Evolutionary conservation across 2,797 vertebrate genomes (phyloP), one percentile per base, ranked within the genome.

Genomic region (Zenarchopterus dispar): DNA sequence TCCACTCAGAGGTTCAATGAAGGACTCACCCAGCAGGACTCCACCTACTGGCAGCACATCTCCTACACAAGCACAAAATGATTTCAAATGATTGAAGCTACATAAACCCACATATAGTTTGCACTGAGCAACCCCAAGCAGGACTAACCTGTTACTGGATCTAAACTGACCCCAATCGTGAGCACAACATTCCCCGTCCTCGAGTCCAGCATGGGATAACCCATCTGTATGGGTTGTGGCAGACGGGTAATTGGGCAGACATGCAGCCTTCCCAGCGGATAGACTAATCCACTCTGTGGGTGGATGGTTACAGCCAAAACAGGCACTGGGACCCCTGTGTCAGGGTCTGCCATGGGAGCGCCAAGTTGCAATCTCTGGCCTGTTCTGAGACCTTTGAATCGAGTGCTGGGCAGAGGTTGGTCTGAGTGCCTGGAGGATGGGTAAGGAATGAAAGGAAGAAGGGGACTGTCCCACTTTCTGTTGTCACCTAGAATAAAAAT

Each of bases 261-360:
- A 45, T 97, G 92, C 0, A 92, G 85, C 0, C 94, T 95, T 17
- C 95, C 96, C 22, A 97, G 81, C 6, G 95, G 87, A 82, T 95
- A 93, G 63, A 94, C 91, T 53, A 94, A 84, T 28, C 94, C 92
- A 0, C 91, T 95, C 62, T 90, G 81, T 0, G 95, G 96, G 60
- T 97, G 95, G 54, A 95, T 92, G 0, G 95, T 97, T 19, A 97
- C 90, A 28, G 93, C 96, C 9, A 98, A 84, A 69, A 96, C 91
- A 0, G 96, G 96, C 11, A 98, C 96, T 17, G 95, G 92, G 4
- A 96, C 84, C 19, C 94, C 95, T 0, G 93, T 95, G 21, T 62
- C 74, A 0, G 93, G 93, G 70, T 98, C 96, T 8, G 83, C 80
- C 96, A 96, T 96, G 33, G 94, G 87, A 31, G 83, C 92, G 8